Conservation (phyloP, 2,888 invertebrate genomes). For the Pachydiplax longipennis region DNA sequence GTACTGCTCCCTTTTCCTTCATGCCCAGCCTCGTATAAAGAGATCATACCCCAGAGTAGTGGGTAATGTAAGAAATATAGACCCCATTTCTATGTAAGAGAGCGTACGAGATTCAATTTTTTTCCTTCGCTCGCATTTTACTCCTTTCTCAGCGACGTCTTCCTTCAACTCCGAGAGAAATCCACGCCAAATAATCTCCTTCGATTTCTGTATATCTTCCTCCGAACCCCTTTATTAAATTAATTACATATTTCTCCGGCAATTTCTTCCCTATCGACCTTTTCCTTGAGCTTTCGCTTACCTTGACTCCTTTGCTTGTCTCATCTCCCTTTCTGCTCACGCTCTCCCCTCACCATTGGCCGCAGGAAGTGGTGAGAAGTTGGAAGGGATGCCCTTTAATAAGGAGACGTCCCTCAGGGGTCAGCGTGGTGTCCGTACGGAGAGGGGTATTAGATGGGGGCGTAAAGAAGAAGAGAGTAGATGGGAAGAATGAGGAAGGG, state of each 20-base stretch:
- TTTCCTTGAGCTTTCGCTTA: not conserved
- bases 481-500: not conserved
- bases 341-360: not conserved
- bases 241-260: not conserved
- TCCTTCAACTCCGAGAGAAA: not conserved
- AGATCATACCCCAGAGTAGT: too few species aligned
- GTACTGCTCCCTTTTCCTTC: not conserved
- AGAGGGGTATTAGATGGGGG: not conserved
- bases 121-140: not conserved
- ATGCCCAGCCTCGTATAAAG: not conserved
- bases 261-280: not conserved
- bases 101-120: not conserved
- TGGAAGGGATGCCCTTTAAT: conserved; percentile 4
- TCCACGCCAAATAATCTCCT: not conserved
- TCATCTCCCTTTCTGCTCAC: not conserved
- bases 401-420: conserved; percentile 31
- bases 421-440: conserved; percentile 13
- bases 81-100: too few species aligned
- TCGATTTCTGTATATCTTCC: not conserved
- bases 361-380: not conserved
- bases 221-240: not conserved
- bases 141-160: not conserved
- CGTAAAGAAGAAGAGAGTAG: too few species aligned
- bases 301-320: conserved; percentile 16
- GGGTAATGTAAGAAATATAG: too few species aligned